Conservation (phyloP, 2,113 vertebrate genomes). For the Archilochus colubris region DNA sequence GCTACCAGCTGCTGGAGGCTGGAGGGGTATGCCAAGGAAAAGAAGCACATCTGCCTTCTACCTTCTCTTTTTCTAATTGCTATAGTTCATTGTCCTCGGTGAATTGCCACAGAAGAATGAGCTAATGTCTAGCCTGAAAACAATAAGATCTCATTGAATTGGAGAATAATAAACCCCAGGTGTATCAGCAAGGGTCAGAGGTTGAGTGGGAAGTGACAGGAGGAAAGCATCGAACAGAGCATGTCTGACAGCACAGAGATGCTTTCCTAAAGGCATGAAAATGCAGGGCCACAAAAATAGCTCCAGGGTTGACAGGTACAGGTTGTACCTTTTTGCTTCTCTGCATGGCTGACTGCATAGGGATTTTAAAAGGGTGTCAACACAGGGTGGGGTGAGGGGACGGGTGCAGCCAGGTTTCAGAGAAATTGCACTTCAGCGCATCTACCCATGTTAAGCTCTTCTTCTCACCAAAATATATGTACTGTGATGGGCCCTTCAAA, state of each 20-base stretch:
- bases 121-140: neutral
- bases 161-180: constrained; percentile 11
- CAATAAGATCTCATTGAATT: neutral
- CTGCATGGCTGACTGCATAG: neutral
- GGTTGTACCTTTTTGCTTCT: constrained; percentile 17
- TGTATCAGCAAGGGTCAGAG: constrained; percentile 3
- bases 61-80: neutral
- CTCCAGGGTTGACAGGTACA: constrained; percentile 26
- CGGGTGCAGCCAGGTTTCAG: neutral
- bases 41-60: neutral
- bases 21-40: neutral
- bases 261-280: neutral
- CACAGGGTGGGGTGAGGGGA: neutral
- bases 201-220: neutral
- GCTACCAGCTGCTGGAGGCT: neutral
- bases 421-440: neutral
- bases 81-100: neutral
- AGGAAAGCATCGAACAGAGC: neutral
- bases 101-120: neutral
- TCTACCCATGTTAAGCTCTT: neutral
- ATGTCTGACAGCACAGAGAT: constrained; percentile 12
- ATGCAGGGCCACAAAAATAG: neutral
- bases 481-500: neutral
- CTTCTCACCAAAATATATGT: neutral
- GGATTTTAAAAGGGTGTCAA: neutral